Evolutionary conservation across 2,888 invertebrate genomes (phyloP), one percentile per base, ranked within the genome.

Genomic region (Orthosia cruda): DNA sequence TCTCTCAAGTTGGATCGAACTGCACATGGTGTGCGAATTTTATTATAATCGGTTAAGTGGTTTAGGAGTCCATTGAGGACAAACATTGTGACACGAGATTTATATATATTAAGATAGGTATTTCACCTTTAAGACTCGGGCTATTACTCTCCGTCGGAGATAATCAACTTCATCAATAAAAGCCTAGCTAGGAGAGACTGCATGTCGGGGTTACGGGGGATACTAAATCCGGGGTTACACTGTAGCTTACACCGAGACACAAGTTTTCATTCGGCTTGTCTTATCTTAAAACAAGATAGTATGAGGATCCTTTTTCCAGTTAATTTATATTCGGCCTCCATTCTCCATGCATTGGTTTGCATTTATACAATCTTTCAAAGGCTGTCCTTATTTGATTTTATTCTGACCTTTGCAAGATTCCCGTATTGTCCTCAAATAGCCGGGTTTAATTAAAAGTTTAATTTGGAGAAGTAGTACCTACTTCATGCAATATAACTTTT

Each of bases 101-200:
- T n/a, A n/a, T n/a, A n/a, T n/a, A n/a, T n/a, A n/a, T n/a, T n/a
- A n/a, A n/a, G n/a, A n/a, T n/a, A 45, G 47, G n/a, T 67, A 63
- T 40, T 40, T 45, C 59, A 71, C 47, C 20, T 67, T 58, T 20
- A 63, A 70, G 59, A 61, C 52, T 47, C 11, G 0, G 20, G 3
- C 58, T 54, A 74, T 84, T 76, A 64, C 49, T 85, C 71, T 64
- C 45, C 50, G 76, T 73, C 66, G 4, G 45, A 64, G 55, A 54
- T 76, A 79, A 85, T 85, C 49, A 82, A 73, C 11, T 49, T 49
- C 61, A 85, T 78, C 72, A 85, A 82, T 72, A 78, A 68, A 65
- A 55, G 63, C 58, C 32, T 59, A 52, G 55, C 62, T 57, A 15
- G 47, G 32, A 50, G 63, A 59, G 57, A 77, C 58, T 64, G 26